Base-by-base conservation (phyloP, 2,888 invertebrate genomes). In the Amphimallon solstitiale region DNA sequence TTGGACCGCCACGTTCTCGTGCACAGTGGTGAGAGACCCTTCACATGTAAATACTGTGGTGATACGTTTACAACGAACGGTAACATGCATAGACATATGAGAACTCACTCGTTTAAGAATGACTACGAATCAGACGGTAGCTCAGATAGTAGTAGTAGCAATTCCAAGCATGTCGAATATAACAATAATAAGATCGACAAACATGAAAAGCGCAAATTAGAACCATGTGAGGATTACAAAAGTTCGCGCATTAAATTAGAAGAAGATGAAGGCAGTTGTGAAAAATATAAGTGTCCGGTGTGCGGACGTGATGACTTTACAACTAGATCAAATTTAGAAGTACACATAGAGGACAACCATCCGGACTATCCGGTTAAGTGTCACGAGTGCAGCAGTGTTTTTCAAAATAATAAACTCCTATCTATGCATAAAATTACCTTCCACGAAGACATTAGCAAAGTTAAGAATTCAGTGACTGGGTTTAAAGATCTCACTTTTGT, bases 41-140 rank as follows among this genome's bases (percentile, higher is more conserved):
- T 93, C 81, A 88, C 89, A 75, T 94, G 93, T 80, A 88, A 88
- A 76, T 86, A 89, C 73, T 94, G 93, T 81, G 88, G 89, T 63
- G 89, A 92, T 81, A 89, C 92, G 40, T 94, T 94, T 81, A 92
- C 92, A 35, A 93, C 93, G 10, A 93, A 93, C 79, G 93, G 92
- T 21, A 93, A 92, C 81, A 92, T 94, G 92, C 92, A 92, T 78
- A 85, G 93, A 38, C 94, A 94, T 80, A 88, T 91, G 86, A 85
- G 92, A 67, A 92, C 91, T 1, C 91, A 91, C 79, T 86, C 86
- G 68, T 84, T 84, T 70, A 85, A 84, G 73, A 79, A 79, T 49
- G 84, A 84, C 74, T 89, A 88, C 77, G 89, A 89, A 78, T 88
- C 88, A 66, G 84, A 86, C 69, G 85, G 84, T 66, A 86, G 86